Evolutionary conservation across 30 jellyfish, hydroid and myxozoan species (phyloP).

Genomic region (Turritopsis rubra): DNA sequence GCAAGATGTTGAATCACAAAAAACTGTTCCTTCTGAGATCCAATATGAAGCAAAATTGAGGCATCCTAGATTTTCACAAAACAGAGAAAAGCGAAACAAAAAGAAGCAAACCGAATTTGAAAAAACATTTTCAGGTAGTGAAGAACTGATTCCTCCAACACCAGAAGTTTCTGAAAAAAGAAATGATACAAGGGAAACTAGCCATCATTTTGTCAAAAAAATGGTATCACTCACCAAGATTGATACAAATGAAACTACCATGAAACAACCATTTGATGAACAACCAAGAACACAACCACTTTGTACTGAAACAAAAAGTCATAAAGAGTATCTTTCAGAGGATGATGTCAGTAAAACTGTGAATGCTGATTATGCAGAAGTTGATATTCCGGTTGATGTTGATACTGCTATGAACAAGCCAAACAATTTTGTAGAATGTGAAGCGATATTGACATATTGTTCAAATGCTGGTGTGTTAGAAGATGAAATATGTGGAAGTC

Average conservation of each 20-base stretch:
- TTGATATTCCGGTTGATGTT: neutral
- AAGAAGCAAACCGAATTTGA: neutral
- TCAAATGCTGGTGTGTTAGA: neutral
- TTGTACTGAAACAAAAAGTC: neutral
- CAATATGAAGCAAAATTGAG: too few species aligned
- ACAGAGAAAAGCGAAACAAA: neutral
- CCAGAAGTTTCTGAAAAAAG: neutral
- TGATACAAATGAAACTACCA: neutral
- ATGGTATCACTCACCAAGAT: neutral
- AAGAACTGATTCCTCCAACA: constrained; percentile 28
- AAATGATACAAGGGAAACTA: neutral
- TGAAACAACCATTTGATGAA: neutral
- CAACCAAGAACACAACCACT: neutral
- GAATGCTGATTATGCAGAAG: neutral
- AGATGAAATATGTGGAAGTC: neutral
- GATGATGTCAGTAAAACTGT: neutral
- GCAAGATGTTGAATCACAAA: too few species aligned
- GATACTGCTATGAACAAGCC: too few species aligned
- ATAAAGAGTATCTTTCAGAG: neutral
- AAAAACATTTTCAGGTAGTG: constrained; percentile 10
- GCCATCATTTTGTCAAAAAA: too few species aligned
- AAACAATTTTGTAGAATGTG: too few species aligned
- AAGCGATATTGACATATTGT: too few species aligned
- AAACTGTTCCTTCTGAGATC: too few species aligned
- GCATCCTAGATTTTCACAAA: neutral